A percentile compares a stretch with the other conserved stretches of the same genome.
phyloP scores from a whole-genome alignment of 2,888 invertebrate genomes.

The Malachius bipustulatus region DNA sequence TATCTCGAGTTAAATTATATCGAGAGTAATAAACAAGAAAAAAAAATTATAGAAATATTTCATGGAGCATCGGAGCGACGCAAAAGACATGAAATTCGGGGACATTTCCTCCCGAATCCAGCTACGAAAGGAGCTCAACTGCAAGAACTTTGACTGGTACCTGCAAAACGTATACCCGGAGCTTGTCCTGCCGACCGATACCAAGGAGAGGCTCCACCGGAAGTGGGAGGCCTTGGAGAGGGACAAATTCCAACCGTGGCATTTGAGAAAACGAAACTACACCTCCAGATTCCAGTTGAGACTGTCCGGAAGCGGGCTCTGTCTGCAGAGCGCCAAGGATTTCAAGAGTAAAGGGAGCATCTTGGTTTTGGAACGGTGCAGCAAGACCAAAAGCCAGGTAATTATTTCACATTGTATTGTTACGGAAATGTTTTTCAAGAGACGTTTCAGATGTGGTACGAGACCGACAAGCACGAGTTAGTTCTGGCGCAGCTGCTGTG shows the following conservation, averaged over 20 bases:
- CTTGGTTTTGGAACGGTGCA: slow-evolving; percentile 59
- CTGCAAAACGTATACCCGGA: slow-evolving; percentile 76
- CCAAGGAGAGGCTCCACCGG: slow-evolving; percentile 42
- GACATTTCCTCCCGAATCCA: slow-evolving; percentile 64
- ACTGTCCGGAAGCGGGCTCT: slow-evolving; percentile 58
- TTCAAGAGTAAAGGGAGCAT: slow-evolving; percentile 66
- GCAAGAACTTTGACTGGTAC: slow-evolving; percentile 81
- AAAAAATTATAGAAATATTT: slow-evolving; percentile 71
- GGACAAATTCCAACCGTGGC: slow-evolving; percentile 69
- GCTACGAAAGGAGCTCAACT: slow-evolving; percentile 61
- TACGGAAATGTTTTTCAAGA: not conserved
- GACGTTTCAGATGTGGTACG: slow-evolving; percentile 61
- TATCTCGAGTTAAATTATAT: too few relatives aligned
- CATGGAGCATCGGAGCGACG: slow-evolving; percentile 52
- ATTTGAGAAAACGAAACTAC: slow-evolving; percentile 66
- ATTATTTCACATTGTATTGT: slow-evolving; percentile 9
- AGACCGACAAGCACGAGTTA: slow-evolving; percentile 72
- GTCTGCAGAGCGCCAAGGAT: slow-evolving; percentile 67
- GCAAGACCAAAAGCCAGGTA: slow-evolving; percentile 60
- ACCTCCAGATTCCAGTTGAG: slow-evolving; percentile 61
- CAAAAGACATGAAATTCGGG: slow-evolving; percentile 54
- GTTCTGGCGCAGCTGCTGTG: slow-evolving; percentile 75
- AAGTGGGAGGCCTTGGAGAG: slow-evolving; percentile 51
- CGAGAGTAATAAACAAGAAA: too few relatives aligned
- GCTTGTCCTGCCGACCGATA: slow-evolving; percentile 51